Percentiles rank a stretch among this genome's conserved stretches.
Conservation (phyloP, 2,113 vertebrate species). For the Heterotis niloticus region DNA sequence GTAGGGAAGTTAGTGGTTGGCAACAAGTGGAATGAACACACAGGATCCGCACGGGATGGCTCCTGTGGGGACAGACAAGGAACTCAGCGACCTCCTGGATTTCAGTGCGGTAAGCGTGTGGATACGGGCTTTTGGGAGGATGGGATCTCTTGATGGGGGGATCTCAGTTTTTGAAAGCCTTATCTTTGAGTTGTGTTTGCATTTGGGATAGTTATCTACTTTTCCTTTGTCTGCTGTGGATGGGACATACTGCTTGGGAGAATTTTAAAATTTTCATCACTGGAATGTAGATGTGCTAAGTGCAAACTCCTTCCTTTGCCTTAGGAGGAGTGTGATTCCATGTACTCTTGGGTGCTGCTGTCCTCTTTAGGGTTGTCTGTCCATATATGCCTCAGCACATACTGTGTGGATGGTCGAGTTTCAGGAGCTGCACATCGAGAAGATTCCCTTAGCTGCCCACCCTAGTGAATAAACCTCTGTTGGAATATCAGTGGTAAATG, state of each 20-base stretch:
- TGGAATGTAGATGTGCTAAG: too few relatives aligned
- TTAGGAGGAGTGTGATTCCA: too few relatives aligned
- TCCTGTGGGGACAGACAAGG: conserved; percentile 91
- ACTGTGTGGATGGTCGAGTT: too few relatives aligned
- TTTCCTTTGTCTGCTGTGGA: too few relatives aligned
- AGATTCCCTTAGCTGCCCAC: neutral
- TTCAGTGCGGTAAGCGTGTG: conserved; percentile 86
- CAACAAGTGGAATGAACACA: conserved; percentile 70
- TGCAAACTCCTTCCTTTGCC: too few relatives aligned
- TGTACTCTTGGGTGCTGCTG: too few relatives aligned
- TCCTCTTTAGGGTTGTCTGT: neutral
- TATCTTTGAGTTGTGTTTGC: too few relatives aligned
- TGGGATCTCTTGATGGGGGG: neutral
- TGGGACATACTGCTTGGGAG: too few relatives aligned
- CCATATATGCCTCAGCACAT: too few relatives aligned
- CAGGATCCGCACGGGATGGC: conserved; percentile 83
- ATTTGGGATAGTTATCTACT: neutral
- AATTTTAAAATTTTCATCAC: too few relatives aligned
- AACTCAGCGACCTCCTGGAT: conserved; percentile 95
- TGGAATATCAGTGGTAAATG: neutral
- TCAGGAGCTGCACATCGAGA: neutral
- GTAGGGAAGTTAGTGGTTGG: conserved; percentile 58
- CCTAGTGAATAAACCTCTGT: neutral
- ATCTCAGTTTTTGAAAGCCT: too few relatives aligned
- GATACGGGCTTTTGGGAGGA: neutral